Evolutionary conservation across 1,140 invertebrate species (phyloP), one percentile per base, ranked within the genome.

Genomic region (Drosophila triauraria): DNA sequence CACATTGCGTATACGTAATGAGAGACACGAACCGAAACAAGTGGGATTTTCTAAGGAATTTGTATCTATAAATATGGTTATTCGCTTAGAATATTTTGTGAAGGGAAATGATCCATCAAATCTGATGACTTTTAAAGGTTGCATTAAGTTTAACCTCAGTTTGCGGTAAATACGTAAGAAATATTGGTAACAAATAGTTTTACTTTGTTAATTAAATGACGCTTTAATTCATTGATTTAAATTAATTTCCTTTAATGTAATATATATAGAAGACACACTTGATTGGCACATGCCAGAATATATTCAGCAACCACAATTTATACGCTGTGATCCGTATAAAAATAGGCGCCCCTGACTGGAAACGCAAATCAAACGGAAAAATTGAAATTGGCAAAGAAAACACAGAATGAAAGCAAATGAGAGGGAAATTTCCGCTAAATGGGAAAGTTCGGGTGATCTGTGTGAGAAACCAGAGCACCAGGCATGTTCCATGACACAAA

Each of bases 1-100:
- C 40, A 74, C 42, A 63, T 44, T 69, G 63, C 78, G 67, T 84
- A 80, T 74, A 77, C 81, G 81, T 80, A 85, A 75, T 60, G 27
- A 7, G 59, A 74, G 57, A 53, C 70, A 67, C 9, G n/a, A 48
- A 43, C 47, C 62, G 43, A 47, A 60, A 59, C 68, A 57, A 72
- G 54, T 72, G 70, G 70, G 68, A n/a, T 72, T 72, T 72, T 72
- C 70, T 72, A 35, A 72, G 68, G 69, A 74, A 72, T 74, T 65
- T 47, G 23, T 2, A 30, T 60, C 48, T 67, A 60, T 35, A 46
- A 51, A 65, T 64, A 75, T 54, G 17, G 30, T n/a, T 32, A 51
- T 48, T 50, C 12, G 12, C 12, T 53, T 3, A 10, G 1, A 23
- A 25, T 44, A 17, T 5, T 42, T 9, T 35, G 12, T 47, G 15